Base-by-base conservation (phyloP, 2,888 invertebrate genomes). In the Bhutanitis thaidina region DNA sequence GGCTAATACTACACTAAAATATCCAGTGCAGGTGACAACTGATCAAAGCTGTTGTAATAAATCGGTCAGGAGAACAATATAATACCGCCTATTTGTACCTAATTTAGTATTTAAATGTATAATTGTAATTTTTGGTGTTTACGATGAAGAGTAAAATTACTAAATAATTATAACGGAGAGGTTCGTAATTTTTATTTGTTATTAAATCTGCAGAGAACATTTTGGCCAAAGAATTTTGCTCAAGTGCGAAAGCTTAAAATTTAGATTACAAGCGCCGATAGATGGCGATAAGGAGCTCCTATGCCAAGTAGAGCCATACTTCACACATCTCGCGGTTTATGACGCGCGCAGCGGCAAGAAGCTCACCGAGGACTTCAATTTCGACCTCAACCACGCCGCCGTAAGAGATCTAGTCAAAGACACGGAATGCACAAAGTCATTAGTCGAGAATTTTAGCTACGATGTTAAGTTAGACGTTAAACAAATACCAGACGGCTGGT, bases 301-400 rank as follows among this genome's bases (percentile, higher is more conserved):
- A 49, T 94, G 93, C 68, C 95, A 95, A 90, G 94, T 98, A 47
- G 99, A 99, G 76, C 98, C 99, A 0, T 98, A 98, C 83, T 96
- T 96, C 72, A 94, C 98, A 14, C 93, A 95, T 41, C 82, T 99
- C 60, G 94, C 97, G 50, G 84, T 99, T 36, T 99, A 96, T 80
- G 98, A 99, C 89, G 95, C 95, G 5, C 94, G 94, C 69, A 93
- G 93, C 60, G 95, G 95, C 32, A 92, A 93, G 70, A 98, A 98
- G 84, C 90, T 98, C 57, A 96, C 97, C 1, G 98, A 98, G 78
- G 97, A 97, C 82, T 98, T 98, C 85, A 94, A 97, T 78, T 96
- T 96, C 70, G 96, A 97, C 77, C 90, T 96, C 12, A 97, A 97
- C 84, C 93, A 94, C 69, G 91, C 93, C 8, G 91, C 92, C 56